Percentiles rank a stretch among this genome's conserved stretches.
phyloP scores from a whole-genome alignment of 2,113 vertebrate species.

The Percina caprodes region DNA sequence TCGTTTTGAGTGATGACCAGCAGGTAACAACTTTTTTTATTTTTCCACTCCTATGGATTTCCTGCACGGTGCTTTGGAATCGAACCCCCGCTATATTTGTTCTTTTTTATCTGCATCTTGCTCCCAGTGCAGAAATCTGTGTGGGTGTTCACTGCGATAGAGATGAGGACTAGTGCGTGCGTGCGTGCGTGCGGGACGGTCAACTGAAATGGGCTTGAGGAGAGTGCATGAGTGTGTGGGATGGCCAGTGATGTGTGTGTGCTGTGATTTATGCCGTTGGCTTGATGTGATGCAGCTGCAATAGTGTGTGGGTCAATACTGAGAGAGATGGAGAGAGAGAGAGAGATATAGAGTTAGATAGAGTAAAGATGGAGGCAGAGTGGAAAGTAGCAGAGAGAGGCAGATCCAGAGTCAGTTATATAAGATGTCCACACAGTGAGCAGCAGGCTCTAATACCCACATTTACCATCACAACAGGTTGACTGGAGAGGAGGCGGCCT shows the following conservation, averaged over 20 bases:
- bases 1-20: conserved; percentile 53
- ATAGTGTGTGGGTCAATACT: conserved; percentile 62
- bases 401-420: conserved; percentile 57
- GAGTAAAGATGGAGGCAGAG: conserved; percentile 30
- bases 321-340: conserved; percentile 35
- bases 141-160: conserved; percentile 68
- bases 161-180: conserved; percentile 63
- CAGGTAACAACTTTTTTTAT: conserved; percentile 41
- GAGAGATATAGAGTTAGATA: conserved; percentile 42
- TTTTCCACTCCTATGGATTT: conserved; percentile 37
- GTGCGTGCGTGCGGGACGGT: conserved; percentile 9
- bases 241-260: conserved; percentile 27
- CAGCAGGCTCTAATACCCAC: conserved; percentile 45
- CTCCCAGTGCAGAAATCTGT: conserved; percentile 59
- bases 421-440: conserved; percentile 52
- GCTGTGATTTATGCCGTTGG: conserved; percentile 71
- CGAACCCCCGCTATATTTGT: conserved; percentile 56
- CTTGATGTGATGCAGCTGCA: conserved; percentile 70
- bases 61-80: conserved; percentile 47
- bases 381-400: conserved; percentile 40
- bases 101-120: conserved; percentile 66
- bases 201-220: conserved; percentile 64
- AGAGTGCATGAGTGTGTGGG: conserved; percentile 72
- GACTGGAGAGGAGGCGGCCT: conserved; percentile 41
- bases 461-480: conserved; percentile 68